phyloP scores from a whole-genome alignment of 2,113 vertebrate genomes.

The Malaclemys terrapin region DNA sequence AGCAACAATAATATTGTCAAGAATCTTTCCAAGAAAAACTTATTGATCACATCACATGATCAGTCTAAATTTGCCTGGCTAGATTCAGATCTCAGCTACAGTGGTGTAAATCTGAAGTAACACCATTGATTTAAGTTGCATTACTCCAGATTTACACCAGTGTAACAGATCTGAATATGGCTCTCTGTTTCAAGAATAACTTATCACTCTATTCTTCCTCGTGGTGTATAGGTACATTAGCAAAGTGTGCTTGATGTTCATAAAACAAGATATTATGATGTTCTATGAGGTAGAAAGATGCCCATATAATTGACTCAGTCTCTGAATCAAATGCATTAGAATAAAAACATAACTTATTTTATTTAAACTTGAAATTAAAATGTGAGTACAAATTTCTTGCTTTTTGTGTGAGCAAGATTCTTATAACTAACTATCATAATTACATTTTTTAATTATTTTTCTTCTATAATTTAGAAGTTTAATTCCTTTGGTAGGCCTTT shows the following conservation, averaged over 20 bases:
- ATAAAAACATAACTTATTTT: not conserved
- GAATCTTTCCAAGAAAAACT: not conserved
- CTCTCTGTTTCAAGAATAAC: not conserved
- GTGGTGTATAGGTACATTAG: not conserved
- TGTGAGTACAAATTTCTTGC: not conserved
- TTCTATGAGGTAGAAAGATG: not conserved
- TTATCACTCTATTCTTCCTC: not conserved
- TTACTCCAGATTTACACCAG: not conserved
- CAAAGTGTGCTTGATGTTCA: not conserved
- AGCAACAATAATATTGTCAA: not conserved
- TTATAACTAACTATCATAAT: not conserved
- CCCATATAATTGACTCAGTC: not conserved
- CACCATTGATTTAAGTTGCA: no score
- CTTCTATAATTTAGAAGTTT: rapidly evolving
- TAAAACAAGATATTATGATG: not conserved
- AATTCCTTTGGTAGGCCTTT: not conserved
- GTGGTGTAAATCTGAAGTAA: not conserved
- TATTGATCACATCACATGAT: not conserved
- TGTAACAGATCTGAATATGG: not conserved
- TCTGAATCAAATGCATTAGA: not conserved
- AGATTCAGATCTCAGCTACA: not conserved
- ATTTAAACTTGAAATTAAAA: not conserved
- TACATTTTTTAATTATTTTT: not conserved
- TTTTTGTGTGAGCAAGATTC: not conserved
- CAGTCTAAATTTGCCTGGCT: not conserved